Conservation (phyloP, 2,113 vertebrate species). For the Crocuta crocuta region DNA sequence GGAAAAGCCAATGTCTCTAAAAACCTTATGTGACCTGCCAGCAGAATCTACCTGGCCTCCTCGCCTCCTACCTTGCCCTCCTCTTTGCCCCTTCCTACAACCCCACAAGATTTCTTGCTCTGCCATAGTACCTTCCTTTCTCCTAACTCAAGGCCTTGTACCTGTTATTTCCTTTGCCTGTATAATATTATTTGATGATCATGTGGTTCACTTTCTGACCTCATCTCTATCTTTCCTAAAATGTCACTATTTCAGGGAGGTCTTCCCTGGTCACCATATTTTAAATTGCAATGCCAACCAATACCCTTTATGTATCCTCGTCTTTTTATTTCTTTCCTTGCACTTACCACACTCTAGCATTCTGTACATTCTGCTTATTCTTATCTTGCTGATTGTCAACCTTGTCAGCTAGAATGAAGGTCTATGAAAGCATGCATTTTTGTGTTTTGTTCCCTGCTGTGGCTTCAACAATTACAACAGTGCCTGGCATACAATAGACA, state of each 20-base stretch:
- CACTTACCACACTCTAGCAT: neutral
- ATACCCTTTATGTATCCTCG: neutral
- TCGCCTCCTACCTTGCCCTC: neutral
- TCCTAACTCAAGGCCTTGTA: neutral
- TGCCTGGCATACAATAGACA: neutral
- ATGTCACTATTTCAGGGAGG: neutral
- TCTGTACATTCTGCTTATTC: neutral
- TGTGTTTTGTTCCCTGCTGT: neutral
- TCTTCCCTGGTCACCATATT: neutral
- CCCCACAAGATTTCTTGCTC: neutral
- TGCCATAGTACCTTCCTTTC: neutral
- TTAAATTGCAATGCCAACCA: neutral
- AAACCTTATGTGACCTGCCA: neutral
- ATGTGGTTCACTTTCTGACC: neutral
- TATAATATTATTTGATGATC: neutral
- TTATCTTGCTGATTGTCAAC: neutral
- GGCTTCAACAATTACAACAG: neutral
- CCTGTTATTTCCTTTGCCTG: neutral
- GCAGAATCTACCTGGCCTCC: too few species aligned
- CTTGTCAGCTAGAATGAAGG: neutral
- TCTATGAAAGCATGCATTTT: neutral
- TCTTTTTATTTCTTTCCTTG: neutral
- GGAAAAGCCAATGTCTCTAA: neutral
- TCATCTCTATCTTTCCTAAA: neutral
- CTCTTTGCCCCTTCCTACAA: accelerated